Evolutionary conservation across 2,888 invertebrate species (phyloP).

Genomic region (Stramonita haemastoma): DNA sequence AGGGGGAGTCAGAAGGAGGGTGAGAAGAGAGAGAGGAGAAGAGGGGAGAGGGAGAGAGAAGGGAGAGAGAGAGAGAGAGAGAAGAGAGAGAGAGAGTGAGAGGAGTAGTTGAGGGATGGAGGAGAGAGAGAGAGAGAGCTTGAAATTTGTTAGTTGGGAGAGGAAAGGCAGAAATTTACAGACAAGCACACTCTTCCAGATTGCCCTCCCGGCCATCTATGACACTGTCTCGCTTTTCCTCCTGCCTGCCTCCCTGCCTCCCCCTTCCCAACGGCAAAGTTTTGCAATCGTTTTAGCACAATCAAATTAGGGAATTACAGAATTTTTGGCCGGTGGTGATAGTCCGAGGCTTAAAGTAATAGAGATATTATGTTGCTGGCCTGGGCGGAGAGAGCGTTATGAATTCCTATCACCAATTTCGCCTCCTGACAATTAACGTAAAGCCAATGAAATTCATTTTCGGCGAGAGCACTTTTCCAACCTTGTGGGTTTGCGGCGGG

Average conservation of each 20-base stretch:
- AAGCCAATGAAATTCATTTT: constrained; percentile 46
- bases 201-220: constrained; percentile 33
- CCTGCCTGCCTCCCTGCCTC: background rate
- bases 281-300: constrained; percentile 44
- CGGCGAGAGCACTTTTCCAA: constrained; percentile 17
- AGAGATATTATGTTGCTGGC: constrained; percentile 43
- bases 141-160: background rate
- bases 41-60: background rate
- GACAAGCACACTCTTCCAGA: constrained; percentile 34
- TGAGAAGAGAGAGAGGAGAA: too few species aligned
- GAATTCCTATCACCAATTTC: constrained; percentile 43
- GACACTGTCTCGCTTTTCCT: constrained; percentile 31
- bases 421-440: constrained; percentile 28
- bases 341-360: constrained; percentile 35
- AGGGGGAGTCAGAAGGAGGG: background rate
- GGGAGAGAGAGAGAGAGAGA: too few species aligned
- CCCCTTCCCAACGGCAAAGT: constrained; percentile 28
- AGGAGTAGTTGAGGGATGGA: too few species aligned
- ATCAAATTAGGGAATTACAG: constrained; percentile 43
- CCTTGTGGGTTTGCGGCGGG: constrained; percentile 4
- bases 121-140: background rate
- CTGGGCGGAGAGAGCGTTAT: constrained; percentile 25
- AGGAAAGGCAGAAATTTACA: constrained; percentile 17
- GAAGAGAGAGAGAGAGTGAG: background rate
- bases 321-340: constrained; percentile 37